Conservation (phyloP, 1,140 invertebrate genomes). For the Diabrotica virgifera region DNA sequence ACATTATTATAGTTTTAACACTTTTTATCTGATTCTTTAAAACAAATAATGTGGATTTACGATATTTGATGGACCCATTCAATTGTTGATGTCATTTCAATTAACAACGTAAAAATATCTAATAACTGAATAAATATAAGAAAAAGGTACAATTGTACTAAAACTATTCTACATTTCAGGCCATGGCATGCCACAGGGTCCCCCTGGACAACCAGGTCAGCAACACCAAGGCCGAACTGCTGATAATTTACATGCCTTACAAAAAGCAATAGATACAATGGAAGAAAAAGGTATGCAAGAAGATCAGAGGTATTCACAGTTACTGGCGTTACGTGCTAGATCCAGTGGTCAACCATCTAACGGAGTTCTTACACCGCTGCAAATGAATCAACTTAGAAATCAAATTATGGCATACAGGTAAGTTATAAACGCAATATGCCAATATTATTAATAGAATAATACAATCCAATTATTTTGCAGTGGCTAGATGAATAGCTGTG, state of each 20-base stretch:
- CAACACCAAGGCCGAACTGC: slow-evolving; percentile 1
- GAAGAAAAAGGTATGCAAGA: slow-evolving; percentile 92
- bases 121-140: too few species aligned
- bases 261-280: slow-evolving; percentile 87
- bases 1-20: too few species aligned
- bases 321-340: slow-evolving; percentile 77
- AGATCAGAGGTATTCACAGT: slow-evolving; percentile 84
- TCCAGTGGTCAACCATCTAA: slow-evolving; percentile 50
- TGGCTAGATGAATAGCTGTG: too few species aligned
- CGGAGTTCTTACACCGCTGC: slow-evolving; percentile 51
- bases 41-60: too few species aligned
- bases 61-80: too few species aligned
- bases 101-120: too few species aligned
- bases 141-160: too few species aligned
- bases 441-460: too few species aligned
- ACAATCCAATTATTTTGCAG: too few species aligned
- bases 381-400: slow-evolving; percentile 65
- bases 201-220: neutral
- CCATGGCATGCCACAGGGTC: neutral
- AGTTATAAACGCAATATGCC: too few species aligned
- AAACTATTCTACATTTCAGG: neutral
- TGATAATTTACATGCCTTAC: slow-evolving; percentile 78
- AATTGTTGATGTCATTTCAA: too few species aligned
- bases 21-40: too few species aligned
- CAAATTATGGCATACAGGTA: slow-evolving; percentile 89